Evolutionary conservation across 2,113 vertebrate species (phyloP).

Genomic region (Eurypyga helias): DNA sequence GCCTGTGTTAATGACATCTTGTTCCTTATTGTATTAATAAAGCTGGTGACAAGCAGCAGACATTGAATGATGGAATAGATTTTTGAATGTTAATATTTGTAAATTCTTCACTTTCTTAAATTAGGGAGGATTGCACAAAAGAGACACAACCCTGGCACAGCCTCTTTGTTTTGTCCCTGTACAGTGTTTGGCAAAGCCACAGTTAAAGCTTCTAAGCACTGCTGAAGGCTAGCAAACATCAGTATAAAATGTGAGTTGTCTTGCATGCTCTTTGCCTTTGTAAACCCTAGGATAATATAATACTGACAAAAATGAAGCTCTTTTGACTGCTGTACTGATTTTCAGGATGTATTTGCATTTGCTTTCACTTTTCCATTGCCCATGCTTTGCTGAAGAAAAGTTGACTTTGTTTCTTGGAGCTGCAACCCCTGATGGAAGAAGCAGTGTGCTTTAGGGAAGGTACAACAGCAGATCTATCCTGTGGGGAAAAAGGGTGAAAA

Average conservation of each 20-base stretch:
- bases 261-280: neutral
- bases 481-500: neutral
- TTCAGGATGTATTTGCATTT: neutral
- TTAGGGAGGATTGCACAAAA: neutral
- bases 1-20: neutral
- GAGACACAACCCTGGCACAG: neutral
- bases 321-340: neutral
- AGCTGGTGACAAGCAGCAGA: neutral
- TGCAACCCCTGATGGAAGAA: neutral
- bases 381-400: neutral
- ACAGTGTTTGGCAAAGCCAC: fast-evolving
- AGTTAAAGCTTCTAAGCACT: neutral
- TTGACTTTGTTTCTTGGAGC: neutral
- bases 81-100: neutral
- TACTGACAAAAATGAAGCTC: neutral
- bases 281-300: neutral
- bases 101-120: neutral
- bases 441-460: neutral
- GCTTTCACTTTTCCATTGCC: neutral
- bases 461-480: neutral
- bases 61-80: neutral
- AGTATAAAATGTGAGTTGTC: neutral
- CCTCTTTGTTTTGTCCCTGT: neutral
- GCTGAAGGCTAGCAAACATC: neutral
- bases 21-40: neutral